These are phyloP conservation scores for Eospalax fontanierii DNA, from an alignment of 2,797 vertebrate species.

Conservation along the genomic window DNA sequence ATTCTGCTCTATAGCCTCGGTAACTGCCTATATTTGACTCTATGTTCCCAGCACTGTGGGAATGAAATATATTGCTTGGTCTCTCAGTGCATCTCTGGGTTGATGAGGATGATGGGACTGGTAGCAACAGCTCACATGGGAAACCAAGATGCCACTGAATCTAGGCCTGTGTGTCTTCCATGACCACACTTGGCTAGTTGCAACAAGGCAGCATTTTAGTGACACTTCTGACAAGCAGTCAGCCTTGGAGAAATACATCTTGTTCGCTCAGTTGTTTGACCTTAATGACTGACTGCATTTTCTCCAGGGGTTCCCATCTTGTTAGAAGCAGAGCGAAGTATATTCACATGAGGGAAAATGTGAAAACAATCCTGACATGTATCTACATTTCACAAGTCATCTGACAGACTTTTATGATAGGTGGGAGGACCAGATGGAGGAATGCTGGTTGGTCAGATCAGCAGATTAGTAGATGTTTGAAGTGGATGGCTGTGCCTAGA, in stretches of 20 bases:
- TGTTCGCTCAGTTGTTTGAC: slow-evolving; percentile 53
- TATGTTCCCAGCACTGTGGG: neutral
- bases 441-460: neutral
- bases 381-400: slow-evolving; percentile 51
- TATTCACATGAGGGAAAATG: slow-evolving; percentile 29
- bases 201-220: slow-evolving; percentile 36
- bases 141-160: neutral
- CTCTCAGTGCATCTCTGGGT: neutral
- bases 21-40: neutral
- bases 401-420: slow-evolving; percentile 21
- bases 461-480: neutral
- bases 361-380: slow-evolving; percentile 46
- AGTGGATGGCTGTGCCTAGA: neutral
- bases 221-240: slow-evolving; percentile 43
- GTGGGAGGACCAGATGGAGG: neutral
- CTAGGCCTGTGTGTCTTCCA: neutral
- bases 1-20: neutral
- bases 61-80: neutral
- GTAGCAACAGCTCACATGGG: neutral
- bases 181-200: neutral
- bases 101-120: neutral
- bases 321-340: neutral
- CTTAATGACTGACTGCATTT: slow-evolving; percentile 53
- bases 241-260: slow-evolving; percentile 18
- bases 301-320: neutral